phyloP scores from a whole-genome alignment of 2,888 invertebrate genomes.

The Orgyia antiqua region DNA sequence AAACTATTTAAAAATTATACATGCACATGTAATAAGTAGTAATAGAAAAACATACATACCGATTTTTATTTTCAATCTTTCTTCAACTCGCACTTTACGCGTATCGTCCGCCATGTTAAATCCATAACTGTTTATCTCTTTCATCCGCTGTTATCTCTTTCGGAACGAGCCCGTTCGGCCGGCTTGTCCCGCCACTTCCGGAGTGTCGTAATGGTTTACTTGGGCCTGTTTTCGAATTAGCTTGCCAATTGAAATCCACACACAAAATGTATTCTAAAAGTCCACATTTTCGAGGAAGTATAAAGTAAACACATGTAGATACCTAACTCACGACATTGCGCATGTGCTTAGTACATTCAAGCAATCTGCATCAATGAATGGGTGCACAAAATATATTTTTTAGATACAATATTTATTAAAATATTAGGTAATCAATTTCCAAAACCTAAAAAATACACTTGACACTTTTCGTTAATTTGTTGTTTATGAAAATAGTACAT shows the following conservation, averaged over 20 bases:
- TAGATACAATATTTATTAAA: slow-evolving; percentile 4
- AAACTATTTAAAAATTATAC: slow-evolving; percentile 10
- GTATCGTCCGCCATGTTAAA: slow-evolving; percentile 95
- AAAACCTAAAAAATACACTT: slow-evolving; percentile 17
- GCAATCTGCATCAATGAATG: slow-evolving; percentile 69
- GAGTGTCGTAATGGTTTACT: slow-evolving; percentile 77
- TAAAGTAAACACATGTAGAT: slow-evolving; percentile 31
- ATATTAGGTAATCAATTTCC: no score
- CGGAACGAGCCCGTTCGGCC: slow-evolving; percentile 75
- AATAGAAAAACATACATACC: slow-evolving; percentile 81
- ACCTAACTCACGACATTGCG: slow-evolving; percentile 56
- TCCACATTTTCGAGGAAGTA: slow-evolving; percentile 41
- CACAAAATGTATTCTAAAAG: slow-evolving; percentile 36
- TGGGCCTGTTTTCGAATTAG: slow-evolving; percentile 55
- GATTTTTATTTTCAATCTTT: slow-evolving; percentile 96
- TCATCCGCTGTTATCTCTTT: slow-evolving; percentile 78
- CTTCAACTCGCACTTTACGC: slow-evolving; percentile 94
- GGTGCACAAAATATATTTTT: slow-evolving; percentile 49
- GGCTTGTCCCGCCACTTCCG: slow-evolving; percentile 76
- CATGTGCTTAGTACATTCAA: slow-evolving; percentile 60
- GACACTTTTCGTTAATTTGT: slow-evolving; percentile 19
- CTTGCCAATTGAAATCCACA: slow-evolving; percentile 40
- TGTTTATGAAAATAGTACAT: slow-evolving; percentile 35
- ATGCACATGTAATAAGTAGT: slow-evolving; percentile 13
- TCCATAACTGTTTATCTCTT: slow-evolving; percentile 85